Evolutionary conservation across 2,888 invertebrate genomes (phyloP).

Genomic region (Augochlorella aurata): DNA sequence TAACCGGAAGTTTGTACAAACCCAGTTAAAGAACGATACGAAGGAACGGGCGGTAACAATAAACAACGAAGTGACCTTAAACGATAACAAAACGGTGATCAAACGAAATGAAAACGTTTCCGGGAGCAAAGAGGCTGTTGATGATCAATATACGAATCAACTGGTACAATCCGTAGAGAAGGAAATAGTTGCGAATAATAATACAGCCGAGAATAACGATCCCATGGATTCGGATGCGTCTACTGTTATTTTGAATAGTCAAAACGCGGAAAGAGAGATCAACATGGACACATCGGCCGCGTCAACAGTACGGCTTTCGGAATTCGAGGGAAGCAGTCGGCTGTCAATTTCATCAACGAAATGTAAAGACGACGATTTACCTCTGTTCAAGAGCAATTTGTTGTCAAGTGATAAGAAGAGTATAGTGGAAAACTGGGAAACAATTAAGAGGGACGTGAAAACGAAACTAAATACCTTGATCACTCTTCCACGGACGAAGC

Average conservation of each 20-base stretch:
- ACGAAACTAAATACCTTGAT: slow-evolving; percentile 65
- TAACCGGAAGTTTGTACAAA: slow-evolving; percentile 70
- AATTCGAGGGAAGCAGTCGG: slow-evolving; percentile 19
- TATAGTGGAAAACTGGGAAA: slow-evolving; percentile 59
- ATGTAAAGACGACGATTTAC: slow-evolving; percentile 12
- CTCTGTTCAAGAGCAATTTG: slow-evolving; percentile 12
- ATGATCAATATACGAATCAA: slow-evolving; percentile 35
- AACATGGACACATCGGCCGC: slow-evolving; percentile 44
- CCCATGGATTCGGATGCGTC: slow-evolving; percentile 49
- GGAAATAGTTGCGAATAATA: slow-evolving; percentile 1
- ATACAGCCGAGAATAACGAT: background rate
- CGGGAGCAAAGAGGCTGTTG: slow-evolving; percentile 32
- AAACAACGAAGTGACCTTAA: slow-evolving; percentile 41
- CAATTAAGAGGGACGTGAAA: slow-evolving; percentile 67
- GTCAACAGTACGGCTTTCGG: slow-evolving; percentile 59
- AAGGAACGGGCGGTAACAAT: slow-evolving; percentile 62
- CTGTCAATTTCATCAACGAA: background rate
- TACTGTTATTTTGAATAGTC: slow-evolving; percentile 43
- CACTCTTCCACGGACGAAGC: slow-evolving; percentile 62
- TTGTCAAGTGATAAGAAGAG: slow-evolving; percentile 21
- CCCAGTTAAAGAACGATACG: slow-evolving; percentile 60
- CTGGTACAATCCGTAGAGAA: slow-evolving; percentile 12
- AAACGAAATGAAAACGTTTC: slow-evolving; percentile 29
- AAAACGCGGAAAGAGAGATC: background rate
- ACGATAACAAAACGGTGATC: slow-evolving; percentile 1